Percentiles rank a stretch among this genome's conserved stretches.
phyloP scores from a whole-genome alignment of 2,797 vertebrate species.

The Schizopygopsis malacanthus region DNA sequence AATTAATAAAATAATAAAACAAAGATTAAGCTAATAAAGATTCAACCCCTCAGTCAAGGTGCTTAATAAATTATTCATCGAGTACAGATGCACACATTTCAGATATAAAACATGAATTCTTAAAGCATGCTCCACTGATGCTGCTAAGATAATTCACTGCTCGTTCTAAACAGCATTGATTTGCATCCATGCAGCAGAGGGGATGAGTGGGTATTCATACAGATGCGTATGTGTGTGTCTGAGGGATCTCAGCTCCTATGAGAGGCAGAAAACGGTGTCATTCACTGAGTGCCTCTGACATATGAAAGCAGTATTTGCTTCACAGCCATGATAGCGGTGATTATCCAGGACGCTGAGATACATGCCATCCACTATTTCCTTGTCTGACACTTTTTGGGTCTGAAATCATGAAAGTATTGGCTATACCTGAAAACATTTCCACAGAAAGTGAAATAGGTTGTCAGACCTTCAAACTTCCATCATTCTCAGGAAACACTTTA shows the following conservation, averaged over 20 bases:
- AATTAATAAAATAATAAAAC: slow-evolving; percentile 75
- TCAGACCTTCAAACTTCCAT: slow-evolving; percentile 10
- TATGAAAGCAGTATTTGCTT: slow-evolving; percentile 30
- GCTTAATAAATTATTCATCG: slow-evolving; percentile 83
- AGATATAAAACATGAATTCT: slow-evolving; percentile 82
- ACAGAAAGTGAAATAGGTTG: not conserved
- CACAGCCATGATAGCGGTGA: not conserved
- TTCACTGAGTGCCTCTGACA: slow-evolving; percentile 13
- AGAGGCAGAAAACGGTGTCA: slow-evolving; percentile 20
- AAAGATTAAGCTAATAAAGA: slow-evolving; percentile 83
- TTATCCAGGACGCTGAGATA: slow-evolving; percentile 25
- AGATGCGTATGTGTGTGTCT: slow-evolving; percentile 72
- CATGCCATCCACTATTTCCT: not conserved
- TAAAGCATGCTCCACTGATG: slow-evolving; percentile 75
- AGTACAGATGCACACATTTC: slow-evolving; percentile 77
- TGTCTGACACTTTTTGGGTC: not conserved
- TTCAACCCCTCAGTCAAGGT: slow-evolving; percentile 80
- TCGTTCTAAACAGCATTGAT: slow-evolving; percentile 76
- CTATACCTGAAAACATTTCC: not conserved
- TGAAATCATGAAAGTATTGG: slow-evolving; percentile 2
- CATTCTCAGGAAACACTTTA: not conserved
- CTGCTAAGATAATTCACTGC: slow-evolving; percentile 78
- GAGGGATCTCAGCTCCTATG: slow-evolving; percentile 3
- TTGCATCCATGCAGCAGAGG: slow-evolving; percentile 71
- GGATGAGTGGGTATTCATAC: slow-evolving; percentile 62